Percentiles rank a stretch among this genome's conserved stretches.
phyloP scores from a whole-genome alignment of 2,113 vertebrate genomes.

The Nestor notabilis region DNA sequence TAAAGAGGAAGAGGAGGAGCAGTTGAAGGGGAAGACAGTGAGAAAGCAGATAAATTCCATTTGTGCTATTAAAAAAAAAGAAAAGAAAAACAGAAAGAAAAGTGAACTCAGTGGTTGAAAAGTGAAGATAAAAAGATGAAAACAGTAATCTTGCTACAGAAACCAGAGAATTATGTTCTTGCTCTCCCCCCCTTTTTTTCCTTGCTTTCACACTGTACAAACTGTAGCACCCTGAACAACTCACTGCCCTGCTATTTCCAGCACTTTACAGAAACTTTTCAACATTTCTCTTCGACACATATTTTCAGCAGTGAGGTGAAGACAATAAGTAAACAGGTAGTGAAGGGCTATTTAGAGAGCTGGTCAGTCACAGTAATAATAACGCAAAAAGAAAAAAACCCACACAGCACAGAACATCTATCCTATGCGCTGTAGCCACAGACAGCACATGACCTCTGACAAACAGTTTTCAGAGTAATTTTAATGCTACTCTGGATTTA shows the following conservation, averaged over 20 bases:
- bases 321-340: conserved; percentile 85
- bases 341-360: conserved; percentile 83
- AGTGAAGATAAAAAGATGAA: conserved; percentile 84
- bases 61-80: conserved; percentile 78
- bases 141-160: conserved; percentile 87
- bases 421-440: conserved; percentile 74
- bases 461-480: conserved; percentile 89
- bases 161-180: conserved; percentile 83
- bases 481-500: conserved; percentile 91
- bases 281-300: conserved; percentile 80
- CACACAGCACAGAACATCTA: conserved; percentile 77
- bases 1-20: conserved; percentile 64
- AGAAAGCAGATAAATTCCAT: conserved; percentile 77
- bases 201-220: conserved; percentile 78
- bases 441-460: conserved; percentile 86
- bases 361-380: conserved; percentile 83
- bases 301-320: conserved; percentile 83
- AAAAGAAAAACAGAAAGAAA: conserved; percentile 69
- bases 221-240: conserved; percentile 80
- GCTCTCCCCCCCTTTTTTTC: conserved; percentile 59
- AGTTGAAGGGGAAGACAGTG: conserved; percentile 66
- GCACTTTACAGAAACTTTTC: conserved; percentile 85
- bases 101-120: conserved; percentile 81
- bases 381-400: conserved; percentile 66
- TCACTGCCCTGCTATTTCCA: conserved; percentile 82